Evolutionary conservation across 2,888 invertebrate genomes (phyloP), one percentile per base, ranked within the genome.

Genomic region (Notodromas monacha): DNA sequence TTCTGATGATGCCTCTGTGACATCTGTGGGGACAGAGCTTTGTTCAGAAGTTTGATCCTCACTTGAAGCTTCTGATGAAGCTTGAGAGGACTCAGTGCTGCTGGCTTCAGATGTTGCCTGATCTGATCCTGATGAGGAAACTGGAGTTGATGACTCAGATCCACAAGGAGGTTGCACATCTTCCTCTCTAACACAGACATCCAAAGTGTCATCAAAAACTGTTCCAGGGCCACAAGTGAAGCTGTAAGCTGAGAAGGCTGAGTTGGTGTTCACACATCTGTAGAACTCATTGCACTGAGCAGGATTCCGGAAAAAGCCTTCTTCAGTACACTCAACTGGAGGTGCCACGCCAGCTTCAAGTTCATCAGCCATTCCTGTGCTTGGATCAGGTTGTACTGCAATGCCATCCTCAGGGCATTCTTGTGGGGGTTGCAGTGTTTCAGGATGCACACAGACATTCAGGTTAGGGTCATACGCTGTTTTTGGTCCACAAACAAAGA

Each of bases 261-360:
- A n/a, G n/a, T n/a, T n/a, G 21, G 6, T 21, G n/a, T 21, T n/a
- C 21, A 21, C 21, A 26, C 36, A 36, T 16, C 35, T 31, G 16
- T 29, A 34, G 21, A 36, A 36, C 11, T 26, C 16, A 5, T 16
- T 26, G 16, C 36, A 36, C 15, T 35, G 31, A 27, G 26, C 12
- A 3, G 35, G 35, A 16, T 35, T 14, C 8, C 36, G 12, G 29
- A 32, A 34, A 14, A 33, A 34, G 6, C 36, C 36, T 16, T 15
- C 31, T 16, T 13, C 13, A 4, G 28, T 27, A 28, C 36, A 36
- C 8, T 21, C n/a, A n/a, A 21, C 21, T 21, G 6, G 6, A 6
- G 21, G 21, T 8, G 21, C 21, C 21, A n/a, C 8, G 6, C n/a
- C 21, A 6, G 21, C 21, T n/a, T n/a, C n/a, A n/a, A n/a, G n/a